A percentile compares a stretch with the other conserved stretches of the same genome.
Conservation (phyloP, 2,888 invertebrate genomes). For the Notodonta ziczac region DNA sequence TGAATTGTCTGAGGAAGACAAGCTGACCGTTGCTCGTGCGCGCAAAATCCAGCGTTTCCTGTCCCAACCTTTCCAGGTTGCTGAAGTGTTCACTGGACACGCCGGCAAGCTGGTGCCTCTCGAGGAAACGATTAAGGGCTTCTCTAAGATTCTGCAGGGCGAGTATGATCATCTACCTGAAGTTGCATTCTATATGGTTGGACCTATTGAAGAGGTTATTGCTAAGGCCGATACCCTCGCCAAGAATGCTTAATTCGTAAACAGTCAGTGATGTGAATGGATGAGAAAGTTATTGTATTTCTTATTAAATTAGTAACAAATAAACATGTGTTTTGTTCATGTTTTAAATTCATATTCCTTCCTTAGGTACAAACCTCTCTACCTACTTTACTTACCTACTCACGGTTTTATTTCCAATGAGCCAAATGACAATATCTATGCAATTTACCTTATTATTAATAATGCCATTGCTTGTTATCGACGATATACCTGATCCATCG, state of each 20-base stretch:
- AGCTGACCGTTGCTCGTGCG: slow-evolving; percentile 94
- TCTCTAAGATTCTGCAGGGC: slow-evolving; percentile 91
- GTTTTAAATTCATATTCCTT: background rate
- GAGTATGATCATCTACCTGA: slow-evolving; percentile 95
- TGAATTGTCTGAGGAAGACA: slow-evolving; percentile 87
- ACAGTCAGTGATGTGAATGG: slow-evolving; percentile 44
- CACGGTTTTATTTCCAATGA: too few species aligned
- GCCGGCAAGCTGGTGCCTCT: slow-evolving; percentile 94
- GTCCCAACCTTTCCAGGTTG: slow-evolving; percentile 95
- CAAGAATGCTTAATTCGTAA: slow-evolving; percentile 88
- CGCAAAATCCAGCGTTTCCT: slow-evolving; percentile 96
- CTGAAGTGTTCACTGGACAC: slow-evolving; percentile 96
- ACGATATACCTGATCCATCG: too few species aligned
- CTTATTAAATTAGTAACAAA: slow-evolving; percentile 61
- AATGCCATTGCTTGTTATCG: too few species aligned
- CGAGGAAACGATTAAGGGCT: slow-evolving; percentile 93
- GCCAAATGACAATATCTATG: too few species aligned
- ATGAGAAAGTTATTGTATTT: slow-evolving; percentile 56
- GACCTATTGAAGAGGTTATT: slow-evolving; percentile 88
- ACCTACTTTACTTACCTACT: too few species aligned
- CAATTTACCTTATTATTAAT: too few species aligned
- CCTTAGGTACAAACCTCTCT: too few species aligned
- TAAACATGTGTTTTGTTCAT: slow-evolving; percentile 17
- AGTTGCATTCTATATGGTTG: slow-evolving; percentile 97
- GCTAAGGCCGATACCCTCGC: slow-evolving; percentile 93